A percentile compares a stretch with the other conserved stretches of the same genome.
Evolutionary conservation across 2,113 vertebrate genomes (phyloP).

Genomic region (Sterrhoptilus dennistouni): DNA sequence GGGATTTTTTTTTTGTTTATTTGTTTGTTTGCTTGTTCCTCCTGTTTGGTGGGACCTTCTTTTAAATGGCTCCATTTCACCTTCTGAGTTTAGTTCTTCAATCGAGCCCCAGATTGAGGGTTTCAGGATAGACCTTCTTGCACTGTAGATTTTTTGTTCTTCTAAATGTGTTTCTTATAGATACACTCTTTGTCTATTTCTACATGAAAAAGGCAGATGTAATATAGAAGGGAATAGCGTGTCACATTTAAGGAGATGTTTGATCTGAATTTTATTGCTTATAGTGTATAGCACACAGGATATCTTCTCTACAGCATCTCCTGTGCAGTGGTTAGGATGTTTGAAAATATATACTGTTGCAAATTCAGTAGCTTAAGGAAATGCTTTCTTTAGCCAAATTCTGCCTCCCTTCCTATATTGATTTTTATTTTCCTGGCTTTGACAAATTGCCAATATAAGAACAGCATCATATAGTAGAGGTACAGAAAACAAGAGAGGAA

Average conservation of each 20-base stretch:
- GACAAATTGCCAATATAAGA: slow-evolving; percentile 32
- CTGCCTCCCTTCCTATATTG: slow-evolving; percentile 26
- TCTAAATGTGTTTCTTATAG: slow-evolving; percentile 33
- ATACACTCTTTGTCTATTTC: slow-evolving; percentile 59
- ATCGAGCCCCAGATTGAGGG: neutral
- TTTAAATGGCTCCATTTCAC: slow-evolving; percentile 39
- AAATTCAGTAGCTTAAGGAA: slow-evolving; percentile 49
- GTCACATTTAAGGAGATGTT: slow-evolving; percentile 33
- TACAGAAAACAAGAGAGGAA: neutral
- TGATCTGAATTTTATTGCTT: slow-evolving; percentile 12
- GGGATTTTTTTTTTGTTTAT: slow-evolving; percentile 47
- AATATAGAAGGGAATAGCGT: slow-evolving; percentile 35
- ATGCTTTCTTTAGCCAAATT: slow-evolving; percentile 60
- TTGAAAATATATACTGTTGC: neutral
- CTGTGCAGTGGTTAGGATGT: slow-evolving; percentile 17
- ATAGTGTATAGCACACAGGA: neutral
- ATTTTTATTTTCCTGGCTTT: slow-evolving; percentile 60
- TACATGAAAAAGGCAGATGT: slow-evolving; percentile 22
- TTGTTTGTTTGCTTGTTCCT: slow-evolving; percentile 68
- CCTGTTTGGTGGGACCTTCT: slow-evolving; percentile 46
- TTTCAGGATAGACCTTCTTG: slow-evolving; percentile 36
- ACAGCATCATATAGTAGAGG: neutral
- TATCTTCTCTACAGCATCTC: slow-evolving; percentile 18
- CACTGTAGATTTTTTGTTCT: slow-evolving; percentile 49
- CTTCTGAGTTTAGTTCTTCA: slow-evolving; percentile 40